Conservation (phyloP, 2,113 vertebrate species). For the Myotis davidii region DNA sequence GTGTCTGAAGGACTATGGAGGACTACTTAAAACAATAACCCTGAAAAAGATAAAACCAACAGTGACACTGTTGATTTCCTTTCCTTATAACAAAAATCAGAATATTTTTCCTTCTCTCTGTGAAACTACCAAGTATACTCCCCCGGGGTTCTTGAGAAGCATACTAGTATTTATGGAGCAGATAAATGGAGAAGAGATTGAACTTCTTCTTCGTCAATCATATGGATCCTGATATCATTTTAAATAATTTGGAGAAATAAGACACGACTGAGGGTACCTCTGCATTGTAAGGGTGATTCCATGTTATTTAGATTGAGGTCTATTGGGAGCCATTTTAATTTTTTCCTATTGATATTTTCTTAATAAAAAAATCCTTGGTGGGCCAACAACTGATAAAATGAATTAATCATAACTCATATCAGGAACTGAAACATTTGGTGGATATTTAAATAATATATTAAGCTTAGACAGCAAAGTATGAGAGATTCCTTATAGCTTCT, state of each 20-base stretch:
- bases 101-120: background rate
- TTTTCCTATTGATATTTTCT: slow-evolving; percentile 6
- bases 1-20: background rate
- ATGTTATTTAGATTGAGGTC: background rate
- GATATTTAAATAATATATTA: slow-evolving; percentile 13
- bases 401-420: background rate
- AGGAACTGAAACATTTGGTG: background rate
- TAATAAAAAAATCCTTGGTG: background rate
- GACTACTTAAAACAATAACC: background rate
- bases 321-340: background rate
- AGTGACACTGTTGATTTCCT: background rate
- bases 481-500: background rate
- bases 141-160: background rate
- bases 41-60: background rate
- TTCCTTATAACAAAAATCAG: background rate
- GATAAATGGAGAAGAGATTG: background rate
- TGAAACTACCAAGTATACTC: background rate
- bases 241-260: slow-evolving; percentile 9
- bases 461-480: background rate
- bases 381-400: background rate
- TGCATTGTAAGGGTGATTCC: background rate
- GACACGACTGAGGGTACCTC: background rate
- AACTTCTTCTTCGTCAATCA: background rate
- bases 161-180: background rate
- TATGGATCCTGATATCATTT: background rate